Conservation (phyloP, 2,888 invertebrate genomes). For the Polia nebulosa region DNA sequence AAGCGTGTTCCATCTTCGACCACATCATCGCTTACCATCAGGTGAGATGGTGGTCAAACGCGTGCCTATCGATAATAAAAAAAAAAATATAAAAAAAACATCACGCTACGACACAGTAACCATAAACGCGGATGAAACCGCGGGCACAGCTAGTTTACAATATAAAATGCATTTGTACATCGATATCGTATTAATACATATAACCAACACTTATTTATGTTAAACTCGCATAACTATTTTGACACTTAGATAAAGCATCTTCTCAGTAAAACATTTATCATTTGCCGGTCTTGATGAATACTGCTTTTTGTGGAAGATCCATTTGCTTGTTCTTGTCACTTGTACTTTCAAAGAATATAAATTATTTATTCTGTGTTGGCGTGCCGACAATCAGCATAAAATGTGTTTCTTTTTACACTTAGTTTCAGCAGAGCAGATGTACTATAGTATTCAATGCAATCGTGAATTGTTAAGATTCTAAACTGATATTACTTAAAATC, state of each 20-base stretch:
- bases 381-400: conserved; percentile 27
- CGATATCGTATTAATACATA: conserved; percentile 21
- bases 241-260: conserved; percentile 25
- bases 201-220: conserved; percentile 17
- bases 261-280: conserved; percentile 36
- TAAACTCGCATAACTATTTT: conserved; percentile 12
- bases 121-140: no score
- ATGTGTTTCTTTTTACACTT: conserved; percentile 23
- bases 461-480: conserved; percentile 4
- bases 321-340: conserved; percentile 39
- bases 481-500: no score
- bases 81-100: no score
- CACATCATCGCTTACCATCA: no score
- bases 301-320: conserved; percentile 37
- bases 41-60: no score
- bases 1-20: no score
- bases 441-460: conserved; percentile 2
- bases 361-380: conserved; percentile 39
- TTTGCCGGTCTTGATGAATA: conserved; percentile 24
- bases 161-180: conserved; percentile 19
- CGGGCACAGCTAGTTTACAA: no score
- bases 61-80: no score
- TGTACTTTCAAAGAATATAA: conserved; percentile 46
- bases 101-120: no score
- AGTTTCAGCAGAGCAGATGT: conserved; percentile 31